Base-by-base conservation (phyloP, 2,888 invertebrate genomes). In the Spisula subtruncata region DNA sequence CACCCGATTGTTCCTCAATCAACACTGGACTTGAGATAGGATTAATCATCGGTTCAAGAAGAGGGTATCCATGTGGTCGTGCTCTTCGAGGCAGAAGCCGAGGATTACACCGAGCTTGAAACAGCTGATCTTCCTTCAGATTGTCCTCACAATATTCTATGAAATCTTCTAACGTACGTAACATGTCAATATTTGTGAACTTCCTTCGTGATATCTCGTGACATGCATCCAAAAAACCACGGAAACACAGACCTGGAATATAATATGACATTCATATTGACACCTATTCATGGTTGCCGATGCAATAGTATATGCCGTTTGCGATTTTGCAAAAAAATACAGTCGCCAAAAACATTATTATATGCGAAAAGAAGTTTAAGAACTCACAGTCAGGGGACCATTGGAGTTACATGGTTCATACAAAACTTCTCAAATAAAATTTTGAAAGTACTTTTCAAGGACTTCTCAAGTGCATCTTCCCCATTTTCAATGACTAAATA, bases 211-310 rank as follows among this genome's bases (percentile, higher is more conserved):
- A 95, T 16, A 96, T 95, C 79, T 94, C 94, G 80, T 95, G 93
- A 91, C 96, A 96, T 0, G 96, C 95, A 90, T 96, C 96, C 10
- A 96, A 92, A 71, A 96, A 96, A 25, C 95, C 96, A 89, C 96
- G 96, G 90, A 95, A 96, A 85, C 95, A 94, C 16, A 96, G 92
- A 46, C 96, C 96, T 96, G 93, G 2, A 92, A 89, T 0, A 66
- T 41, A 66, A 4, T 51, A 16, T 51, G 51, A 51, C 51, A 12
- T 8, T 51, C n/a, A 16, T 51, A 51, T 51, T 51, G 12, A 41
- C 41, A 41, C 4, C 2, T 41, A 41, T 41, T 8, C 41, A 41
- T 2, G 8, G 41, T 41, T 5, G 2, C 41, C 8, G 2, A 41
- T 41, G 41, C n/a, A n/a, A 41, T 41, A 8, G 41, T 41, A 41